phyloP scores from a whole-genome alignment of 2,888 invertebrate genomes.

The Drosophila flavopinicola region DNA sequence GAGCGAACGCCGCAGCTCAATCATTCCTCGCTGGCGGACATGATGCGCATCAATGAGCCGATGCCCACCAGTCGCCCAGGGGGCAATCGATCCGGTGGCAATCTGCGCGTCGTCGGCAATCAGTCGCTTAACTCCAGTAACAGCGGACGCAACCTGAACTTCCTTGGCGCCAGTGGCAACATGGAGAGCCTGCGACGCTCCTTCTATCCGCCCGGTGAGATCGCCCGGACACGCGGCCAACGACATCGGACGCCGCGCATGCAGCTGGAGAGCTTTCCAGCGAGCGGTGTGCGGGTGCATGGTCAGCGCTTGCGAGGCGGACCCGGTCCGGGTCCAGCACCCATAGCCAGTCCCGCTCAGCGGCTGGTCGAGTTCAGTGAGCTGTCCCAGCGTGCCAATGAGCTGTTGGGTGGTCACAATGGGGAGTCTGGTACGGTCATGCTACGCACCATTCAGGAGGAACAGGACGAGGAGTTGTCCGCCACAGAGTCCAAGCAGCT shows the following conservation, averaged over 20 bases:
- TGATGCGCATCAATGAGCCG: slow-evolving; percentile 38
- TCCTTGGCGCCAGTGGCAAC: slow-evolving; percentile 17
- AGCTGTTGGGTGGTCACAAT: slow-evolving; percentile 11
- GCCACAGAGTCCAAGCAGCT: slow-evolving; percentile 12
- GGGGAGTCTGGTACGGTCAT: slow-evolving; percentile 8
- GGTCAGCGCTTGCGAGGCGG: slow-evolving; percentile 33
- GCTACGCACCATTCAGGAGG: slow-evolving; percentile 43
- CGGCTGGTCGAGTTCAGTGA: slow-evolving; percentile 39
- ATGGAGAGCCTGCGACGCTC: slow-evolving; percentile 26
- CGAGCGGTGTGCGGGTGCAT: slow-evolving; percentile 20
- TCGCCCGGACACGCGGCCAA: slow-evolving; percentile 10
- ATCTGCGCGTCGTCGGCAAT: slow-evolving; percentile 17
- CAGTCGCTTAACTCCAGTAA: slow-evolving; percentile 12
- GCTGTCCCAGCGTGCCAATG: slow-evolving; percentile 19
- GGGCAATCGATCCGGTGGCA: slow-evolving; percentile 11
- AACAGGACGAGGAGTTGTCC: slow-evolving; percentile 20
- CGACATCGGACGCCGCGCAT: slow-evolving; percentile 20
- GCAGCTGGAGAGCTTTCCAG: slow-evolving; percentile 22
- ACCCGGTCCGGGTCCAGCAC: slow-evolving; percentile 5
- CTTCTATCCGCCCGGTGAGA: slow-evolving; percentile 20
- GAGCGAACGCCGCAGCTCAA: slow-evolving; percentile 10
- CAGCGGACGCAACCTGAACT: slow-evolving; percentile 38
- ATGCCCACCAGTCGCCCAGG: slow-evolving; percentile 31
- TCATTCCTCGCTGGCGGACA: slow-evolving; percentile 25
- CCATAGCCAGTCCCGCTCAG: slow-evolving; percentile 1